Evolutionary conservation across 1,140 invertebrate genomes (phyloP).

Genomic region (Mizuhopecten yessoensis): DNA sequence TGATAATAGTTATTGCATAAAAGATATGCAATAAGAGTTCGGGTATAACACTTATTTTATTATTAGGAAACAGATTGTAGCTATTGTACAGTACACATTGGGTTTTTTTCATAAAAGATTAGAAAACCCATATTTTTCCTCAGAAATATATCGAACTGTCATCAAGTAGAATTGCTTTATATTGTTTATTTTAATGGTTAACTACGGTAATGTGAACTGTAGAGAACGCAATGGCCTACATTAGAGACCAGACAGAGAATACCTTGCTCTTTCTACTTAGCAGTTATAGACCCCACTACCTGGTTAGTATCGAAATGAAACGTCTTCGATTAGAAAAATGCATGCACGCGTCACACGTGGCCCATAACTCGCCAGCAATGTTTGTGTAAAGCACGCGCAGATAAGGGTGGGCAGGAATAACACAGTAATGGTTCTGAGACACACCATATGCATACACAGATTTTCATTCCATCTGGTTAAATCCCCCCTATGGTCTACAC

Average conservation of each 20-base stretch:
- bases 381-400: constrained; percentile 10
- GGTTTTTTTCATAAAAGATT: no score
- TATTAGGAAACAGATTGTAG: no score
- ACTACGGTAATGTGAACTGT: neutral
- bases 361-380: constrained; percentile 36
- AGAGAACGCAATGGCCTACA: neutral
- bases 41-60: no score
- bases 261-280: neutral
- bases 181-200: neutral
- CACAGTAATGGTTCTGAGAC: neutral
- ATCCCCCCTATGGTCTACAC: neutral
- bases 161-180: no score
- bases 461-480: constrained; percentile 2
- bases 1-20: no score
- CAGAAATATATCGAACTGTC: no score
- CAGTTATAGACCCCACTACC: neutral
- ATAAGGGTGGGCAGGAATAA: constrained; percentile 9
- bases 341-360: constrained; percentile 36
- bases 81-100: no score
- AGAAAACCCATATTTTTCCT: no score
- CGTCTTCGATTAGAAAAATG: constrained; percentile 38
- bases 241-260: neutral
- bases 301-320: neutral
- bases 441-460: constrained; percentile 8
- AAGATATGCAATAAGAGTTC: no score